A percentile compares a stretch with the other conserved stretches of the same genome.
phyloP scores from a whole-genome alignment of 2,797 vertebrate genomes.

The Todus mexicanus region DNA sequence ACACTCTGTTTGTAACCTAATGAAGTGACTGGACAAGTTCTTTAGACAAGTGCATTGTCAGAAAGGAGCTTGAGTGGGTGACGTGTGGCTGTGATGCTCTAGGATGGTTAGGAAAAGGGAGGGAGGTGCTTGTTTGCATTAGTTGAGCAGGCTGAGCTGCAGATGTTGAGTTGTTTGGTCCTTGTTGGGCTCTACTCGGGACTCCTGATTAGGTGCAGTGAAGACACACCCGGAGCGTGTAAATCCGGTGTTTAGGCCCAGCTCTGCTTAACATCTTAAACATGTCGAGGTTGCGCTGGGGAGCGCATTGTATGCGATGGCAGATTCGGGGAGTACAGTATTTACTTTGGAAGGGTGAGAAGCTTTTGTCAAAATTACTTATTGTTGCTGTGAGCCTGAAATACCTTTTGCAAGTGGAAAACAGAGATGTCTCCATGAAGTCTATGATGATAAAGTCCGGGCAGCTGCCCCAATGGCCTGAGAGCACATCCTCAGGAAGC shows the following conservation, averaged over 20 bases:
- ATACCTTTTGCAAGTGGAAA: constrained; percentile 76
- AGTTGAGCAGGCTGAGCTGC: neutral
- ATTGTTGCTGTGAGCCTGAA: constrained; percentile 74
- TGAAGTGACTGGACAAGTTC: neutral
- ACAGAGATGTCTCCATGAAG: constrained; percentile 66
- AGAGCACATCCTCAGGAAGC: constrained; percentile 75
- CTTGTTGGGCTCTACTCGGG: neutral
- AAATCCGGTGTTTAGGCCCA: fast-evolving
- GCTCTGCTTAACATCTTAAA: neutral
- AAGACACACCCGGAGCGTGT: neutral
- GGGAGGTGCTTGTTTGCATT: neutral
- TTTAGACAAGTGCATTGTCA: neutral
- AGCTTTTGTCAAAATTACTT: constrained; percentile 71
- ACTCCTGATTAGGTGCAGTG: neutral
- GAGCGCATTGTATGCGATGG: neutral
- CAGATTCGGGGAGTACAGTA: neutral
- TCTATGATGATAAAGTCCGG: constrained; percentile 70
- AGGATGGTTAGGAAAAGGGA: fast-evolving
- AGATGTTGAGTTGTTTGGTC: neutral
- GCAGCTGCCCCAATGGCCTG: constrained; percentile 44
- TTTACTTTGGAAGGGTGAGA: constrained; percentile 73
- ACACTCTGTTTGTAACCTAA: neutral
- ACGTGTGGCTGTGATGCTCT: neutral
- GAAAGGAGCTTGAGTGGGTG: neutral
- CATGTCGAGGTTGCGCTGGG: neutral